Percentiles rank a stretch among this genome's conserved stretches.
These are phyloP conservation scores for Mylabris phalerata DNA, from an alignment of 1,140 invertebrate genomes.

Conservation along the genomic window DNA sequence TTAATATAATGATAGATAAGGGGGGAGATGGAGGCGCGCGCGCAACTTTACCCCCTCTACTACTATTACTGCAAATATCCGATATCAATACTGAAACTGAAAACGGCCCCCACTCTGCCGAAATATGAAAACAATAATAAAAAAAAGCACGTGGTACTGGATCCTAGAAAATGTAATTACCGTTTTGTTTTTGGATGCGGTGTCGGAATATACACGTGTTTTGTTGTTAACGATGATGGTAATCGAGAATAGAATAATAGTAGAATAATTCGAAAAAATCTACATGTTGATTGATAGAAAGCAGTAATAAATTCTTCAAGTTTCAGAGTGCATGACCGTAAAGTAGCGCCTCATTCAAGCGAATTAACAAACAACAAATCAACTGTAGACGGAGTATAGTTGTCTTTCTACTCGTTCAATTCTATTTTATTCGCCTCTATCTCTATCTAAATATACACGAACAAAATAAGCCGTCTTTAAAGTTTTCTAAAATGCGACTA, in stretches of 20 bases:
- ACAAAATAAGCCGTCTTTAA: not conserved
- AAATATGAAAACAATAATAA: slow-evolving; percentile 2
- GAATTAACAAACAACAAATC: slow-evolving; percentile 26
- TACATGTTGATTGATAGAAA: not conserved
- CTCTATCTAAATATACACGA: no score
- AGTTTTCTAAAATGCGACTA: slow-evolving; percentile 19
- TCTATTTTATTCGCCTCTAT: no score
- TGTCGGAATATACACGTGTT: slow-evolving; percentile 21
- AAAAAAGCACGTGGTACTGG: slow-evolving; percentile 34
- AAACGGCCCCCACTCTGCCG: slow-evolving; percentile 19
- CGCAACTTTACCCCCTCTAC: no score
- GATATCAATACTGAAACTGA: slow-evolving; percentile 37
- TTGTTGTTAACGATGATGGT: not conserved
- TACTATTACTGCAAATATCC: slow-evolving; percentile 24
- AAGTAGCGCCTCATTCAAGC: slow-evolving; percentile 29
- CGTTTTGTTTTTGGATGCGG: slow-evolving; percentile 22
- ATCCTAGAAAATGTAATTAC: slow-evolving; percentile 30
- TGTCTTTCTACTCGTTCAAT: slow-evolving; percentile 4
- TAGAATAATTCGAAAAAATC: no score
- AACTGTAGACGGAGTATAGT: not conserved
- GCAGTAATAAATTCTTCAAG: not conserved
- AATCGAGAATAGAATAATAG: no score
- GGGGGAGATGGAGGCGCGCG: no score
- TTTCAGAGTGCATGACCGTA: slow-evolving; percentile 41
- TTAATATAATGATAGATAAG: no score